Evolutionary conservation across 1,140 invertebrate genomes (phyloP).

Genomic region (Lethrus apterus): DNA sequence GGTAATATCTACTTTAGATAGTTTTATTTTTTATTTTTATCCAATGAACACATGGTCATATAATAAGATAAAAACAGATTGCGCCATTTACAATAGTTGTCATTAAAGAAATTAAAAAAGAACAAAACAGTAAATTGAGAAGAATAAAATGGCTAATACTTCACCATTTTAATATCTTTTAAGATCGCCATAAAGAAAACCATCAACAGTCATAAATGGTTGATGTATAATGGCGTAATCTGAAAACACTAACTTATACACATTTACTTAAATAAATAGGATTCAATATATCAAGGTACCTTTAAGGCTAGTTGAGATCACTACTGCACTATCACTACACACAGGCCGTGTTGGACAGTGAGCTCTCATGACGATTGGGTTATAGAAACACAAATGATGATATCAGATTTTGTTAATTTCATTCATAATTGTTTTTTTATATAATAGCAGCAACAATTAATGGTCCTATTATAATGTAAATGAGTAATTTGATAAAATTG

Average conservation of each 20-base stretch:
- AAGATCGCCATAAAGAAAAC: constrained; percentile 17
- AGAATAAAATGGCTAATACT: too few species aligned
- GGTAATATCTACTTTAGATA: constrained; percentile 23
- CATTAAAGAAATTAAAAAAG: constrained; percentile 15
- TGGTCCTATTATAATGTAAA: constrained; percentile 13
- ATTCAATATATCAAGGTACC: constrained; percentile 38
- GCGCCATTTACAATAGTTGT: constrained; percentile 32
- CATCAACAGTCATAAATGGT: constrained; percentile 34
- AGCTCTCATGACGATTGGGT: too few species aligned
- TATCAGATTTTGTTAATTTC: too few species aligned
- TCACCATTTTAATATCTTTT: too few species aligned
- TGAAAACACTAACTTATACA: constrained; percentile 16
- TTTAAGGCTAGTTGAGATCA: constrained; percentile 41
- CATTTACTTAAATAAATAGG: constrained; percentile 31
- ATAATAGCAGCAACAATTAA: too few species aligned
- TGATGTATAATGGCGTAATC: constrained; percentile 38
- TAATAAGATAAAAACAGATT: constrained; percentile 37
- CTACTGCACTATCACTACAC: constrained; percentile 37
- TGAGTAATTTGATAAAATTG: too few species aligned
- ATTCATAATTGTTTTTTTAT: too few species aligned
- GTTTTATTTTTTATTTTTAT: constrained; percentile 38
- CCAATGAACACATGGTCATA: constrained; percentile 42
- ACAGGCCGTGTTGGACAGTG: constrained; percentile 28
- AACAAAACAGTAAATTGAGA: too few species aligned
- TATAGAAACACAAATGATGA: too few species aligned